These are phyloP conservation scores for Epinotia bilunana DNA, from an alignment of 2,888 invertebrate species.

Conservation along the genomic window DNA sequence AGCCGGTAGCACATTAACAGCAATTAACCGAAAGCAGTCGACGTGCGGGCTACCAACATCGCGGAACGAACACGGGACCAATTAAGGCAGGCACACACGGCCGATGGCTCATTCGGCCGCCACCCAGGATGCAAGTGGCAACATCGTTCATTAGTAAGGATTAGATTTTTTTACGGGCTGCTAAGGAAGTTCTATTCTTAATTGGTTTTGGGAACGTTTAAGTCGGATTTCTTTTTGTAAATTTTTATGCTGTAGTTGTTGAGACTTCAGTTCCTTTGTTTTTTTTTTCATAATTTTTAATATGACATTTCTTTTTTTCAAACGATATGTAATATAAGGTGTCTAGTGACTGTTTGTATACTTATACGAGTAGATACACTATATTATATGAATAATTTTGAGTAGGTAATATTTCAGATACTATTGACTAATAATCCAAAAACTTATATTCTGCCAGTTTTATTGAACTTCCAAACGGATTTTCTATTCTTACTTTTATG, in stretches of 20 bases:
- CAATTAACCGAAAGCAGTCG: constrained; percentile 28
- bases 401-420: no score
- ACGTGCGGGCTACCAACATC: constrained; percentile 43
- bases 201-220: constrained; percentile 4
- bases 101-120: constrained; percentile 50
- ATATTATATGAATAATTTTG: no score
- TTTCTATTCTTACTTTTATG: not conserved
- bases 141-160: constrained; percentile 34
- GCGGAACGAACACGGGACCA: constrained; percentile 56
- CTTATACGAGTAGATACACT: no score
- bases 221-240: not conserved
- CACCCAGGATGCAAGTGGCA: constrained; percentile 42
- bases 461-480: not conserved
- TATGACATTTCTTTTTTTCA: no score
- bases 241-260: not conserved
- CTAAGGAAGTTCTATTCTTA: constrained; percentile 24
- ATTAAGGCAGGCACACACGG: constrained; percentile 59
- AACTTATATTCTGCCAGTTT: no score
- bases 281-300: not conserved
- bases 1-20: constrained; percentile 34
- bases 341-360: no score
- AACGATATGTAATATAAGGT: no score
- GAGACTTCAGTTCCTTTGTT: not conserved
- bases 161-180: constrained; percentile 22
- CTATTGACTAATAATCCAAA: no score